phyloP scores from a whole-genome alignment of 2,113 vertebrate genomes.

The Oreocharis arfaki region DNA sequence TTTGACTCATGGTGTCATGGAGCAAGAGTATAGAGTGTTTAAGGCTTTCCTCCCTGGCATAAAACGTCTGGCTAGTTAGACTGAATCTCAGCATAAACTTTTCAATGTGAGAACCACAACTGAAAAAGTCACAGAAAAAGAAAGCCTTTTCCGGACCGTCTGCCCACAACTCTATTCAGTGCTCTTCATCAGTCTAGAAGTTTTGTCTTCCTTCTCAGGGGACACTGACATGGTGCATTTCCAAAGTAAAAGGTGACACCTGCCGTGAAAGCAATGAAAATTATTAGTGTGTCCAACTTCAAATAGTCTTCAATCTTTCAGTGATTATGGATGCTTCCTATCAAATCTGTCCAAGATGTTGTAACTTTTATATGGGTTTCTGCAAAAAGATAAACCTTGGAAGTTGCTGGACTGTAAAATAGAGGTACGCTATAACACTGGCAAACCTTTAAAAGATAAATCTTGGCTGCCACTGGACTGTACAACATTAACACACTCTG shows the following conservation, averaged over 20 bases:
- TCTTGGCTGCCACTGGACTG: not conserved
- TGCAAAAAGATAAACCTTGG: conserved; percentile 44
- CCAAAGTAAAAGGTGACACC: conserved; percentile 13
- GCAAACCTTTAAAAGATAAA: conserved; percentile 25
- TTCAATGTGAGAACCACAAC: not conserved
- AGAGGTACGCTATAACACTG: not conserved
- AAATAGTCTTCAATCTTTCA: conserved; percentile 22
- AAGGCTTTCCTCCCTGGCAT: not conserved
- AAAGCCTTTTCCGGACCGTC: not conserved
- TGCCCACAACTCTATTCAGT: not conserved
- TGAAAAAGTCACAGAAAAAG: not conserved
- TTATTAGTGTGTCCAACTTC: conserved; percentile 37
- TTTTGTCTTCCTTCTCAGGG: not conserved
- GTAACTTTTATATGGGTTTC: conserved; percentile 9
- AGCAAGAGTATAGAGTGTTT: not conserved
- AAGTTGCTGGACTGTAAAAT: conserved; percentile 29
- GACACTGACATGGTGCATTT: not conserved
- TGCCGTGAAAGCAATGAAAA: not conserved
- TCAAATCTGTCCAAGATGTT: conserved; percentile 12
- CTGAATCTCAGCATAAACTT: not conserved
- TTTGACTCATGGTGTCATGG: not conserved
- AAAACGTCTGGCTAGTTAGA: not conserved
- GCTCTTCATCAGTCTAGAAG: not conserved
- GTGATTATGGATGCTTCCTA: conserved; percentile 27
- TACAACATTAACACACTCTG: not conserved